Evolutionary conservation across 2,888 invertebrate genomes (phyloP).

Genomic region (Lasioglossum lativentre): DNA sequence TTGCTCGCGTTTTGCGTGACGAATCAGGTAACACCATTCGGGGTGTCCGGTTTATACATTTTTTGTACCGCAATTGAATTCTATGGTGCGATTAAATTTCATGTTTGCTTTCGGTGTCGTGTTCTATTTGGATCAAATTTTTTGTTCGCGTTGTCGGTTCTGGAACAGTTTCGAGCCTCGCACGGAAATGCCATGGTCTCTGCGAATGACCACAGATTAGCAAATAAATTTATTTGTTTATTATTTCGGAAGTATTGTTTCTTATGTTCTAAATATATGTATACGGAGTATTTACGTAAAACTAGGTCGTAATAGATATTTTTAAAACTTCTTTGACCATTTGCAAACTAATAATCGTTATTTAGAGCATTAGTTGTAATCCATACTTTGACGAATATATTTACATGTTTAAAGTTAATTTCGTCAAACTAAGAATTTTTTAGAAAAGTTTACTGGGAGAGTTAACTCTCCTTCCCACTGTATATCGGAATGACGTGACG

Average conservation of each 20-base stretch:
- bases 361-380: not conserved
- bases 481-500: not conserved
- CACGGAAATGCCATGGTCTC: too few species aligned
- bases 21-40: not conserved
- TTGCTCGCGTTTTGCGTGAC: not conserved
- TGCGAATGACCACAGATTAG: not conserved
- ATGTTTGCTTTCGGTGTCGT: not conserved
- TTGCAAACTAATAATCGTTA: not conserved
- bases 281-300: too few species aligned
- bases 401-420: not conserved
- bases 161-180: not conserved
- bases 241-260: not conserved
- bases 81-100: not conserved
- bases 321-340: not conserved
- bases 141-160: not conserved
- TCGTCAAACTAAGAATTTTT: not conserved
- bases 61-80: constrained; percentile 5
- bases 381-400: not conserved
- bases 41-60: not conserved
- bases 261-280: not conserved
- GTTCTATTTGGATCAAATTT: not conserved
- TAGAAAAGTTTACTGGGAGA: not conserved
- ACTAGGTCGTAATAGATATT: not conserved
- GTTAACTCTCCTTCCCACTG: not conserved
- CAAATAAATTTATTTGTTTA: not conserved